phyloP scores from a whole-genome alignment of 2,113 vertebrate species.

The Macroglossus sobrinus region DNA sequence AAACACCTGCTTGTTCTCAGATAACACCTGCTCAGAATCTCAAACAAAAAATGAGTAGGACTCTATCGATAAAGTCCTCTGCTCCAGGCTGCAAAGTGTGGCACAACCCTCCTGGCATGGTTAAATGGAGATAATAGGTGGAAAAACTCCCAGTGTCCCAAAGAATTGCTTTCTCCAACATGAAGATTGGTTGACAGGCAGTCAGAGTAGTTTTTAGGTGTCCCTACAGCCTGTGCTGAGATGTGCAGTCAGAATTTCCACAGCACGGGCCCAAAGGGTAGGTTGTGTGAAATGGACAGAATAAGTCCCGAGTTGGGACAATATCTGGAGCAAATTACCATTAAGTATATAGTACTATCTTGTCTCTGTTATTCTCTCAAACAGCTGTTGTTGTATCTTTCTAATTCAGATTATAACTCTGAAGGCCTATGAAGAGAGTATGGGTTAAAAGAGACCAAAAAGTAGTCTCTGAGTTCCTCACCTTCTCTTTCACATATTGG shows the following conservation, averaged over 20 bases:
- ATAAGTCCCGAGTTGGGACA: neutral
- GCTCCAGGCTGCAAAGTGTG: slow-evolving; percentile 46
- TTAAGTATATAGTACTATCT: neutral
- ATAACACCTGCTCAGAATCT: slow-evolving; percentile 77
- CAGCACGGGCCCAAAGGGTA: neutral
- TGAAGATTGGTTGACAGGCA: slow-evolving; percentile 62
- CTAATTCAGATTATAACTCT: slow-evolving; percentile 14
- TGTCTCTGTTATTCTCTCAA: slow-evolving; percentile 16
- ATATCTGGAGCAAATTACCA: neutral
- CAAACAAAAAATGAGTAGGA: slow-evolving; percentile 68
- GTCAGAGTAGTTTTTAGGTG: slow-evolving; percentile 65
- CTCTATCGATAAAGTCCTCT: slow-evolving; percentile 55
- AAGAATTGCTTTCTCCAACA: slow-evolving; percentile 63
- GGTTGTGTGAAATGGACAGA: neutral
- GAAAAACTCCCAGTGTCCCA: slow-evolving; percentile 22
- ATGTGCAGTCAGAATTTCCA: neutral
- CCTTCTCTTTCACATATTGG: neutral
- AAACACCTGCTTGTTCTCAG: slow-evolving; percentile 80
- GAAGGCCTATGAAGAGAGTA: neutral
- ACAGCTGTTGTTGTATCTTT: neutral
- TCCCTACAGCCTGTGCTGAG: neutral
- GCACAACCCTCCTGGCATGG: slow-evolving; percentile 36
- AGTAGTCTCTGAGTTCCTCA: neutral
- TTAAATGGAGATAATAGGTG: slow-evolving; percentile 68
- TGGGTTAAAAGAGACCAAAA: neutral